These are phyloP conservation scores for Archilochus colubris DNA, from an alignment of 2,113 vertebrate genomes.

Conservation along the genomic window DNA sequence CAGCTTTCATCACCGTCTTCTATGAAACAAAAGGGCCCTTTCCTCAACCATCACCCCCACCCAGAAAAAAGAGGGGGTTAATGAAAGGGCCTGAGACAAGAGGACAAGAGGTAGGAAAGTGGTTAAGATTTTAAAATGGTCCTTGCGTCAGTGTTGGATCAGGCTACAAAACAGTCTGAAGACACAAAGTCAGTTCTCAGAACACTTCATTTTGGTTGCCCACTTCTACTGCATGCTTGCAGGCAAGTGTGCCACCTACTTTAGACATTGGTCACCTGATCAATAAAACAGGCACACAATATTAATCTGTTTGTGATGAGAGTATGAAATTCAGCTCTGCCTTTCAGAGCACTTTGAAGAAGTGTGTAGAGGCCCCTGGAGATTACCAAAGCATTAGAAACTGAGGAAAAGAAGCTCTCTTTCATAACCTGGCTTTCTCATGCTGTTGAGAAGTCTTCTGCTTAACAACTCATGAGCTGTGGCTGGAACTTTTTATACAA, in stretches of 20 bases:
- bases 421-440: rapidly evolving
- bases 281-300: neutral
- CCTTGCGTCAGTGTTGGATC: neutral
- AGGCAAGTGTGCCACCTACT: neutral
- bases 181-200: neutral
- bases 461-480: neutral
- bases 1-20: neutral
- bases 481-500: neutral
- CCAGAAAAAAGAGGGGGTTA: neutral
- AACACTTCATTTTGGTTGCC: neutral
- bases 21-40: neutral
- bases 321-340: neutral
- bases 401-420: neutral
- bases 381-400: neutral
- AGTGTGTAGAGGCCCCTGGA: neutral
- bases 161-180: neutral
- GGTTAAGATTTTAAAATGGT: neutral
- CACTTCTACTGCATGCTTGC: neutral
- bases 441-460: neutral
- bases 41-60: neutral
- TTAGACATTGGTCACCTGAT: neutral
- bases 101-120: neutral
- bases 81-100: neutral
- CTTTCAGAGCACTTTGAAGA: neutral
- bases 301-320: neutral